Evolutionary conservation across 2,113 vertebrate species (phyloP), one percentile per base, ranked within the genome.

Genomic region (Sceloporus undulatus): DNA sequence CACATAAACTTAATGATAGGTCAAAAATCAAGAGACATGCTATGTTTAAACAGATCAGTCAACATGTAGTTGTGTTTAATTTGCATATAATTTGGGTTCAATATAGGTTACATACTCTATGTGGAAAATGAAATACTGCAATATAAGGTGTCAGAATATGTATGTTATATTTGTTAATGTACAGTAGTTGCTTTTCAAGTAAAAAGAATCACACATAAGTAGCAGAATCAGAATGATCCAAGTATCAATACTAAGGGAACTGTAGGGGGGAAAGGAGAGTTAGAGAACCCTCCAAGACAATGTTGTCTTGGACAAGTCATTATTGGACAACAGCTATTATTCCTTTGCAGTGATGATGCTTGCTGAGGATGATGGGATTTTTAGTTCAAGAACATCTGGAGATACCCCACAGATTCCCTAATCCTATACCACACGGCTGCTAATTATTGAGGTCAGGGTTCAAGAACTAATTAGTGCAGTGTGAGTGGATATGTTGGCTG

Each of bases 71-170:
- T 11, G 56, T 59, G 56, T 59, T 59, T 59, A 59, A 59, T 59
- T 59, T 59, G 56, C 2, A 59, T 59, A 59, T 54, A 38, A 81
- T 5, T 65, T 83, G 27, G 21, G 42, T 48, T 5, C 7, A 7
- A 48, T 48, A 7, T 48, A 48, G 48, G 48, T 52, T 68, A 8
- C 87, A 56, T 65, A 77, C 16, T 75, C 48, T 79, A n/a, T 56
- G 42, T 76, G 73, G n/a, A 18, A 77, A 88, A 84, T 42, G 59
- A 84, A 89, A 79, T 84, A 59, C 59, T 7, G 42, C 27, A 29
- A 34, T 40, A 84, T 70, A 40, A 54, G 9, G 42, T 83, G 42
- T 84, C 42, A 84, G 70, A 78, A 79, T 71, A 78, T 23, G 38
- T 42, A 38, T 75, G 6, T 10, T 29, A 62, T 75, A 34, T 52